phyloP scores from a whole-genome alignment of 2,888 invertebrate genomes.

The Dynastes hyllus region DNA sequence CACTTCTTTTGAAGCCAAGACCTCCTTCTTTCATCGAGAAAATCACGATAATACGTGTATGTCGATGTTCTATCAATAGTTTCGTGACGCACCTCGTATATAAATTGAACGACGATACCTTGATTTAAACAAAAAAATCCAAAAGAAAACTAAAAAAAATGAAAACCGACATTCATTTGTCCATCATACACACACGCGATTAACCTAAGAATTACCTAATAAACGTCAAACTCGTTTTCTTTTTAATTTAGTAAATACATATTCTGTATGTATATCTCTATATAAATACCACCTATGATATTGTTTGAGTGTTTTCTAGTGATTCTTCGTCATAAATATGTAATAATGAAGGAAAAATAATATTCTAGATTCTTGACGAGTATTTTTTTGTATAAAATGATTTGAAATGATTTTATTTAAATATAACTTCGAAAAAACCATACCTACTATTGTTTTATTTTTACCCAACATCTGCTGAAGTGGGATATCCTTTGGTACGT shows the following conservation, averaged over 20 bases:
- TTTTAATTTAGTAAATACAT: conserved; percentile 24
- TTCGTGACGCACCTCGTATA: background rate
- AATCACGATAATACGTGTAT: background rate
- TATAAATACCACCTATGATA: conserved; percentile 36
- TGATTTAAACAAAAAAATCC: background rate
- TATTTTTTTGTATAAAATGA: conserved; percentile 55
- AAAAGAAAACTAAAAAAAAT: conserved; percentile 2
- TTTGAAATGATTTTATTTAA: conserved; percentile 59
- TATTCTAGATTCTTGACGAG: conserved; percentile 54
- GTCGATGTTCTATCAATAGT: background rate
- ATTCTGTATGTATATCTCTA: conserved; percentile 34
- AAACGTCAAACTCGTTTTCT: conserved; percentile 16
- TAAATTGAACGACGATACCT: background rate
- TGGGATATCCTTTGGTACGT: too few relatives aligned
- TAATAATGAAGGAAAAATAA: conserved; percentile 52
- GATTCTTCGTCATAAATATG: conserved; percentile 58
- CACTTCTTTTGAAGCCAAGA: too few relatives aligned
- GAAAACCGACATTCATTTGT: conserved; percentile 12
- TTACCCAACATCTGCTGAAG: background rate
- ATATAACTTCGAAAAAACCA: conserved; percentile 55
- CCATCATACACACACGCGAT: conserved; percentile 3
- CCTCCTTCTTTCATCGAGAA: too few relatives aligned
- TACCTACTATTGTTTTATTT: conserved; percentile 31
- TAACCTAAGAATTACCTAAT: conserved; percentile 20
- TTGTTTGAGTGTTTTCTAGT: conserved; percentile 68